Evolutionary conservation across 1,140 invertebrate species (phyloP).

Genomic region (Plutomurus gul): DNA sequence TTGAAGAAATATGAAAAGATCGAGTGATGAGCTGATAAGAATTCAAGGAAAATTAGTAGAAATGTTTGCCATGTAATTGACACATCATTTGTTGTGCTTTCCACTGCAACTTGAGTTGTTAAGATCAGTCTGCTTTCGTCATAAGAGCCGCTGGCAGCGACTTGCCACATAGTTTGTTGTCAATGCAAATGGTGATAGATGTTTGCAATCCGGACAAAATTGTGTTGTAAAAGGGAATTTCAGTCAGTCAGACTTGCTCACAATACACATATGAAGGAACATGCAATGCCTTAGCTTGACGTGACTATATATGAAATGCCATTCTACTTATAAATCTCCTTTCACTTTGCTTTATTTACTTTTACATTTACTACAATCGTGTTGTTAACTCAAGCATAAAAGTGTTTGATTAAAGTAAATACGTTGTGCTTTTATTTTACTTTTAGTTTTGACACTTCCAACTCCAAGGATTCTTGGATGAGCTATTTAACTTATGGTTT

Average conservation of each 20-base stretch:
- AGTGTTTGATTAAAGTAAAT: background rate
- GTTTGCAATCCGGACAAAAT: background rate
- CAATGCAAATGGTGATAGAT: background rate
- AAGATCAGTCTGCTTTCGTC: background rate
- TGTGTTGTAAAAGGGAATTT: background rate
- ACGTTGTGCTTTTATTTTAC: background rate
- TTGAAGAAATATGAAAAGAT: no score
- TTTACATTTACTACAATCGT: no score
- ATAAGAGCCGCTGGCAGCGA: background rate
- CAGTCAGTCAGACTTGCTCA: no score
- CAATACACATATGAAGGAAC: no score
- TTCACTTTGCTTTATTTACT: constrained; percentile 2
- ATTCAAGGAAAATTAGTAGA: background rate
- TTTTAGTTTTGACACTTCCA: background rate
- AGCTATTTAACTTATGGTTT: background rate
- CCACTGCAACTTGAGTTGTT: background rate
- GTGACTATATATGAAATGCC: background rate
- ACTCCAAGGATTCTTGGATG: background rate
- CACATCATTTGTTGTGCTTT: background rate
- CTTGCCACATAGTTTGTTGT: background rate
- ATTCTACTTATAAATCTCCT: background rate
- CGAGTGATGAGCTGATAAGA: no score
- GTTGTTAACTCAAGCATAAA: no score
- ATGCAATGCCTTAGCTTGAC: background rate
- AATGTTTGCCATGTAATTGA: background rate